Evolutionary conservation across 2,888 invertebrate genomes (phyloP).

Genomic region (Oscheius sp.): DNA sequence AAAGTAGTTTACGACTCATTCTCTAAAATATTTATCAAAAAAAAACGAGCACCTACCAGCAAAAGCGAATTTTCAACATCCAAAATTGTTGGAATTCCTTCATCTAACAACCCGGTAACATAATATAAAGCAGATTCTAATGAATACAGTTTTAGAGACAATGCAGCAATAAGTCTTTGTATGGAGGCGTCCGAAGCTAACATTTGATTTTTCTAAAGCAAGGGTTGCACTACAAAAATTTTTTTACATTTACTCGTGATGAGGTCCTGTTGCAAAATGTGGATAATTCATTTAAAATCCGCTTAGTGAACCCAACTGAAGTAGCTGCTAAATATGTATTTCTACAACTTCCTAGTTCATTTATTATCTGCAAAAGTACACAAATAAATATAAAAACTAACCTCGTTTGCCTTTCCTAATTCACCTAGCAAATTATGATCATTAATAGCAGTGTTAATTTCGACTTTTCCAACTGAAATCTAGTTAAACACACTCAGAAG

Average conservation of each 20-base stretch:
- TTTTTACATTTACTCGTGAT: neutral
- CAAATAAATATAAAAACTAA: neutral
- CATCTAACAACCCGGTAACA: constrained; percentile 65
- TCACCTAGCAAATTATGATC: constrained; percentile 40
- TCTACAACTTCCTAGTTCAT: constrained; percentile 42
- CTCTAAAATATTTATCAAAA: constrained; percentile 19
- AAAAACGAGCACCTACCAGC: constrained; percentile 35
- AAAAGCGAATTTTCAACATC: constrained; percentile 67
- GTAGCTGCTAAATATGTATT: constrained; percentile 48
- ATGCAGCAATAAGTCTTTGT: constrained; percentile 45
- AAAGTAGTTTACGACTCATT: constrained; percentile 39
- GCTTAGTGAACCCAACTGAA: constrained; percentile 43
- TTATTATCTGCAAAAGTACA: constrained; percentile 1
- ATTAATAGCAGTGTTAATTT: constrained; percentile 35
- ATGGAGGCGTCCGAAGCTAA: constrained; percentile 37
- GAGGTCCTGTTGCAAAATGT: constrained; percentile 45
- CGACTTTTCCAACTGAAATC: constrained; percentile 43
- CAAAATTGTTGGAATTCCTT: constrained; percentile 58
- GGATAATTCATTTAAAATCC: constrained; percentile 44
- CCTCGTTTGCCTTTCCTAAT: constrained; percentile 36
- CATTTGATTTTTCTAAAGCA: constrained; percentile 22
- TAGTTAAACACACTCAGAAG: neutral
- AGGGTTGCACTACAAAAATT: neutral
- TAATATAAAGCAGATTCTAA: constrained; percentile 68
- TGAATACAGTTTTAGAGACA: constrained; percentile 54